These are phyloP conservation scores for Resseliella maxima DNA, from an alignment of 2,888 invertebrate species.

Conservation along the genomic window DNA sequence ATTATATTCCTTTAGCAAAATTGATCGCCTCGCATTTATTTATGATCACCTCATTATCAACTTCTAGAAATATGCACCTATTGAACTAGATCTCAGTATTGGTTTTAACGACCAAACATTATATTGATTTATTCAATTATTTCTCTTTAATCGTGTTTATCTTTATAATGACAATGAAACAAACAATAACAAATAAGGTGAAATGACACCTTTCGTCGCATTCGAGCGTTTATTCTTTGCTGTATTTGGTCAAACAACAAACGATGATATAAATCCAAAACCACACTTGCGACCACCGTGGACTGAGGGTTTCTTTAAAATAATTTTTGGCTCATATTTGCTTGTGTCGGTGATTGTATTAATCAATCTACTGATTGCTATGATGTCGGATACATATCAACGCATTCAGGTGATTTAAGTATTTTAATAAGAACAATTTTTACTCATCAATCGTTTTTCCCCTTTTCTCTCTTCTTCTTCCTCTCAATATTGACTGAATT, in stretches of 20 bases:
- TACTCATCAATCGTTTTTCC: conserved; percentile 58
- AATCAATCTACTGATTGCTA: conserved; percentile 98
- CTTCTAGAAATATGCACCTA: not conserved
- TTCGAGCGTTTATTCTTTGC: conserved; percentile 98
- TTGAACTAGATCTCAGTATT: not conserved
- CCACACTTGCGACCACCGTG: conserved; percentile 78
- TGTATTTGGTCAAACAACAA: conserved; percentile 93
- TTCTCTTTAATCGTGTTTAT: not conserved
- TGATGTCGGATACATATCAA: conserved; percentile 99
- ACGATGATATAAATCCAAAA: conserved; percentile 84
- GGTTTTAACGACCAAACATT: not conserved
- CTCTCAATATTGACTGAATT: no score
- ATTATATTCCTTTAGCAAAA: not conserved
- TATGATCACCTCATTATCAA: conserved; percentile 18
- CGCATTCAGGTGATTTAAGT: conserved; percentile 90
- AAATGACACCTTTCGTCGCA: conserved; percentile 89
- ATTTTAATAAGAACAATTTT: conserved; percentile 60
- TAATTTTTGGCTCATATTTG: conserved; percentile 97
- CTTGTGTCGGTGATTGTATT: conserved; percentile 98
- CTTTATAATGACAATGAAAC: no score
- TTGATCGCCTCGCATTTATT: conserved; percentile 20
- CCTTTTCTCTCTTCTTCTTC: conserved; percentile 28
- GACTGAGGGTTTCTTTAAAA: conserved; percentile 88
- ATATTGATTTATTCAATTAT: conserved; percentile 30
- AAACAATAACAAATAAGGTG: conserved; percentile 69